phyloP scores from a whole-genome alignment of 2,888 invertebrate species.

The Lasioglossum vierecki region DNA sequence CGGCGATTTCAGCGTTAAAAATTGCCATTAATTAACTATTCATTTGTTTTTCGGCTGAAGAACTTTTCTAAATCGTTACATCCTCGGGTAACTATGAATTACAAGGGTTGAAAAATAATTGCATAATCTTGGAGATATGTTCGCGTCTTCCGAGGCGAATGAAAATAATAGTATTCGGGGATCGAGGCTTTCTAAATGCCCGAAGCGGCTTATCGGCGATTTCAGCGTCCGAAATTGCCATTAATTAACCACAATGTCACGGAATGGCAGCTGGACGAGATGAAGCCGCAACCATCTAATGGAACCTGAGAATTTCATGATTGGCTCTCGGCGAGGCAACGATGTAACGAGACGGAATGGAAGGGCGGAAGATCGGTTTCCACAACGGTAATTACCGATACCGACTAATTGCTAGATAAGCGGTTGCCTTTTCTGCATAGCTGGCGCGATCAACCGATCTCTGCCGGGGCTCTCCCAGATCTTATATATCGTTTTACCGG shows the following conservation, averaged over 20 bases:
- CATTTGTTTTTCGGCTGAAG: background rate
- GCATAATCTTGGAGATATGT: too few relatives aligned
- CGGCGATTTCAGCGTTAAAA: background rate
- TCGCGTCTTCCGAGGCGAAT: background rate
- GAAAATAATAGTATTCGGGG: background rate
- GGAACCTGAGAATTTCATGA: background rate
- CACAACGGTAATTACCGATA: conserved; percentile 65
- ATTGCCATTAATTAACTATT: background rate
- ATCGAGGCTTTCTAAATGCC: background rate
- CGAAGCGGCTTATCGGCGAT: background rate
- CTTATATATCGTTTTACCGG: conserved; percentile 11
- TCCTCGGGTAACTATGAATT: too few relatives aligned
- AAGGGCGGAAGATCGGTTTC: conserved; percentile 25
- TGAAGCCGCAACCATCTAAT: background rate
- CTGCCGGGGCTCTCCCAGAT: background rate
- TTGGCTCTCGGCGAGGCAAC: background rate
- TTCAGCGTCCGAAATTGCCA: background rate
- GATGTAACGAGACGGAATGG: background rate
- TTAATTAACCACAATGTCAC: background rate
- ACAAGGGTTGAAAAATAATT: background rate
- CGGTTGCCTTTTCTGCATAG: conserved; percentile 37
- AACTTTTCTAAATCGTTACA: too few relatives aligned
- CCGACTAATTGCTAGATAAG: conserved; percentile 69
- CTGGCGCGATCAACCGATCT: conserved; percentile 4
- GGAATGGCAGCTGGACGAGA: background rate